Evolutionary conservation across 2,113 vertebrate species (phyloP).

Genomic region (Lepus europaeus): DNA sequence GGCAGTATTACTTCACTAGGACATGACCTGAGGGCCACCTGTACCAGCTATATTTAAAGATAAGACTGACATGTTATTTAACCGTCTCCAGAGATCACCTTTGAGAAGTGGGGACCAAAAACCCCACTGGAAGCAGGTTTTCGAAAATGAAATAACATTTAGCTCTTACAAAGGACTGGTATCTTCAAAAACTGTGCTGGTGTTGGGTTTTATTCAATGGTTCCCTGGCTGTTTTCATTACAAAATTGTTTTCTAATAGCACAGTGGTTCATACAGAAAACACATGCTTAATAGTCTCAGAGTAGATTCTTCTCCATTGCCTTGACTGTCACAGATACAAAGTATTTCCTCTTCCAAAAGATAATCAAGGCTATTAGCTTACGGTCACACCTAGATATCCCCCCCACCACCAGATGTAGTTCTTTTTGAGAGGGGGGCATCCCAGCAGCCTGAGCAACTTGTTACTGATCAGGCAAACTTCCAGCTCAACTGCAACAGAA

Average conservation of each 20-base stretch:
- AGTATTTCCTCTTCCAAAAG: constrained; percentile 45
- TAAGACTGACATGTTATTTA: constrained; percentile 77
- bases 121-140: constrained; percentile 46
- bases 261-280: background rate
- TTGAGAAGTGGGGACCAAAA: constrained; percentile 19
- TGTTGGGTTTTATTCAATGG: constrained; percentile 3
- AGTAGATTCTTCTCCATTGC: constrained; percentile 39
- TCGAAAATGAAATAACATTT: constrained; percentile 53
- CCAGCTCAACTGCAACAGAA: constrained; percentile 32
- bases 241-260: constrained; percentile 33
- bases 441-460: constrained; percentile 7
- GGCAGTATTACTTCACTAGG: constrained; percentile 76
- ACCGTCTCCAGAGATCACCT: constrained; percentile 68
- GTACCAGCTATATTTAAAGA: constrained; percentile 77
- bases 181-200: constrained; percentile 28
- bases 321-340: constrained; percentile 15
- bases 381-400: background rate
- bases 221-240: constrained; percentile 42
- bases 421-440: background rate
- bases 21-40: constrained; percentile 70
- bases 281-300: constrained; percentile 21
- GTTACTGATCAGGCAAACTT: constrained; percentile 36
- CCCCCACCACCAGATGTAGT: background rate
- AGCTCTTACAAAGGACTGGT: background rate
- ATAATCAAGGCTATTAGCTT: background rate